Evolutionary conservation across 2,888 invertebrate genomes (phyloP).

Genomic region (Heliothis peltigera): DNA sequence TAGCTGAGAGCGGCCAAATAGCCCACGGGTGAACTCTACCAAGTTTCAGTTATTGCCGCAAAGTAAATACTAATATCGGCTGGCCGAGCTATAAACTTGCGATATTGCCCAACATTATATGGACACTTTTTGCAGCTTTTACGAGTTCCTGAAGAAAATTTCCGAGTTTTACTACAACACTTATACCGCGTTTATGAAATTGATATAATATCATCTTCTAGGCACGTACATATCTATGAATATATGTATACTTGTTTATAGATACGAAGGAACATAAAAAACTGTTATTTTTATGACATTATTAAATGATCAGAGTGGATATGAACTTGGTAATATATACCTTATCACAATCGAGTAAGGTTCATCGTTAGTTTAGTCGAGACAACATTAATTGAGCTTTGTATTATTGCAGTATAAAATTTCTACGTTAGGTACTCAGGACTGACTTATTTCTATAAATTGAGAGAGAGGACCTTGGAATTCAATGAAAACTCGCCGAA

Average conservation of each 20-base stretch:
- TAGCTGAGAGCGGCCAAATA: slow-evolving; percentile 53
- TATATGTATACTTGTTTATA: slow-evolving; percentile 63
- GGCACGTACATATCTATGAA: slow-evolving; percentile 51
- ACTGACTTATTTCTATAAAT: too few species aligned
- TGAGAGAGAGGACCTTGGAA: too few species aligned
- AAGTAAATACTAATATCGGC: slow-evolving; percentile 75
- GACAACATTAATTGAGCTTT: slow-evolving; percentile 14
- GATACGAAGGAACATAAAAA: slow-evolving; percentile 50
- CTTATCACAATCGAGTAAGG: slow-evolving; percentile 29
- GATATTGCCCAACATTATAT: slow-evolving; percentile 65
- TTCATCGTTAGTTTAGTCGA: slow-evolving; percentile 9
- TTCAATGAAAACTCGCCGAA: too few species aligned
- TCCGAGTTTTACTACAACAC: slow-evolving; percentile 59
- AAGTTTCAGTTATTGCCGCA: slow-evolving; percentile 72
- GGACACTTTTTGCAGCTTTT: slow-evolving; percentile 63
- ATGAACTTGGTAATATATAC: slow-evolving; percentile 17
- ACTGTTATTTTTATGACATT: slow-evolving; percentile 51
- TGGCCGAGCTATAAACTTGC: slow-evolving; percentile 60
- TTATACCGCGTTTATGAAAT: slow-evolving; percentile 60
- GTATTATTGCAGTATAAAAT: too few species aligned
- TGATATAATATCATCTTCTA: slow-evolving; percentile 59
- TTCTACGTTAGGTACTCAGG: too few species aligned
- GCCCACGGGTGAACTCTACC: slow-evolving; percentile 50
- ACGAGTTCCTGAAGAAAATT: slow-evolving; percentile 61
- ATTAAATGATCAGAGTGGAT: slow-evolving; percentile 47